Evolutionary conservation across 1,140 invertebrate genomes (phyloP).

Genomic region (Venustaconcha ellipsiformis): DNA sequence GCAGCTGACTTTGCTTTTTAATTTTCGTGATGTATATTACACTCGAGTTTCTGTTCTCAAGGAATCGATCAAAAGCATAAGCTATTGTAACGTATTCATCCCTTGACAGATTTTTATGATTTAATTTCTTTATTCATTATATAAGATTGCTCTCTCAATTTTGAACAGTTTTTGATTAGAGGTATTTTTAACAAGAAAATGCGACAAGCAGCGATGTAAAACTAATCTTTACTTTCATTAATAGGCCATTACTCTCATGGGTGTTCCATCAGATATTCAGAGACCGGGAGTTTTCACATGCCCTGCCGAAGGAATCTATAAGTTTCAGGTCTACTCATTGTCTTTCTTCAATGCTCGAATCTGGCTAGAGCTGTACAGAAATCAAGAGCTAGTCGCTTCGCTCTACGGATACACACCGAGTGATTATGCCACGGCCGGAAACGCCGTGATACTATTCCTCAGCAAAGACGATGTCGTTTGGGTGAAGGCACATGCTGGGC

Average conservation of each 20-base stretch:
- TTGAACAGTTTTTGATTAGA: no score
- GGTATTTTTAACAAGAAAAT: no score
- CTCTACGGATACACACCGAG: conserved; percentile 10
- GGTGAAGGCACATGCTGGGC: background rate
- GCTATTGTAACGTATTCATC: no score
- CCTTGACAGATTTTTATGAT: no score
- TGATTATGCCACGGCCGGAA: conserved; percentile 11
- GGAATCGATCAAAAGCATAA: no score
- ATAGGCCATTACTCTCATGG: background rate
- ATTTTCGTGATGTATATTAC: no score
- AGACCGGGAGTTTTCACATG: conserved; percentile 10
- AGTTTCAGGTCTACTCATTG: conserved; percentile 14
- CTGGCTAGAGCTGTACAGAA: conserved; percentile 9
- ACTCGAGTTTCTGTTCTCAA: no score
- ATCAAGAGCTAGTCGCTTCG: conserved; percentile 1
- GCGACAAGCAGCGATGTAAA: no score
- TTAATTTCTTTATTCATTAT: no score
- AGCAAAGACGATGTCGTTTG: conserved; percentile 6
- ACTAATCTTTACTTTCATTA: no score
- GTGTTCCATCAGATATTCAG: background rate
- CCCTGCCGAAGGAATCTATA: conserved; percentile 10
- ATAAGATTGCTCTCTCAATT: no score
- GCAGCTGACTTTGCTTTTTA: no score
- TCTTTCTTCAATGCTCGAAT: background rate
- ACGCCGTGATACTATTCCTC: conserved; percentile 15